Conservation (phyloP, 1,140 invertebrate species). For the Maconellicoccus hirsutus region DNA sequence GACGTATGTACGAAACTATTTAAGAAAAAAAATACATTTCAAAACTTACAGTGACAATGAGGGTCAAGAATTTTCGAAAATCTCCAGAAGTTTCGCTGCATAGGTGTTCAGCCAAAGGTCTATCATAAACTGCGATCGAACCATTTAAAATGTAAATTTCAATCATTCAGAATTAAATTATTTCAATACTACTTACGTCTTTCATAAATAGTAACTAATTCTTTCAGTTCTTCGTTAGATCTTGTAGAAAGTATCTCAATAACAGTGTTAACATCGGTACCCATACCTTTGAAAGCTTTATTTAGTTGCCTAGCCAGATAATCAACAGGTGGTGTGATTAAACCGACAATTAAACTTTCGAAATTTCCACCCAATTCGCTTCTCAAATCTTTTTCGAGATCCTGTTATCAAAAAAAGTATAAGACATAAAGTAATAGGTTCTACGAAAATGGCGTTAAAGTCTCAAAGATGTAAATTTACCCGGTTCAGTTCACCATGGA, state of each 20-base stretch:
- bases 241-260: slow-evolving; percentile 59
- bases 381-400: slow-evolving; percentile 61
- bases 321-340: slow-evolving; percentile 53
- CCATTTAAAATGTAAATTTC: background rate
- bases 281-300: slow-evolving; percentile 60
- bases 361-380: slow-evolving; percentile 63
- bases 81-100: slow-evolving; percentile 65
- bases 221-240: slow-evolving; percentile 51
- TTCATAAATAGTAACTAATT: slow-evolving; percentile 51
- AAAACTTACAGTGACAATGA: slow-evolving; percentile 42
- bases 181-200: slow-evolving; percentile 48
- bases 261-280: slow-evolving; percentile 62
- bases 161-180: too few relatives aligned
- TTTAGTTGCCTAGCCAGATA: slow-evolving; percentile 59
- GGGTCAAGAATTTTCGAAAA: slow-evolving; percentile 57
- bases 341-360: slow-evolving; percentile 60
- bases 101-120: slow-evolving; percentile 61
- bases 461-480: slow-evolving; percentile 35
- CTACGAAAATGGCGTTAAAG: too few relatives aligned
- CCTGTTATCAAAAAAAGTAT: slow-evolving; percentile 35
- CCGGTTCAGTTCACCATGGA: slow-evolving; percentile 61
- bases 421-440: background rate
- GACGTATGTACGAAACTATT: background rate
- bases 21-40: background rate
- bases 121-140: slow-evolving; percentile 46